A percentile compares a stretch with the other conserved stretches of the same genome.
phyloP scores from a whole-genome alignment of 2,113 vertebrate species.

The Oreocharis arfaki region DNA sequence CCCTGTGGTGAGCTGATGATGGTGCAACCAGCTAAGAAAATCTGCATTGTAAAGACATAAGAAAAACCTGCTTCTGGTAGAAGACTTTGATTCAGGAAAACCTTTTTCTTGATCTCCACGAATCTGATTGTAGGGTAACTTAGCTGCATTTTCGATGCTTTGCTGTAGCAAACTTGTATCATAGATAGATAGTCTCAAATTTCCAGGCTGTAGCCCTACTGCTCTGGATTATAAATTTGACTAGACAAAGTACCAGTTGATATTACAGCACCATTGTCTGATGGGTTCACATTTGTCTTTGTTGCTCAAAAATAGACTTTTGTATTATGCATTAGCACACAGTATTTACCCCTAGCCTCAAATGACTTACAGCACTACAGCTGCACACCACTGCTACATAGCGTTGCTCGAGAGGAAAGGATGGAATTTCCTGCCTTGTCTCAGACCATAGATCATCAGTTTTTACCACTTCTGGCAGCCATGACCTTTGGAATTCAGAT shows the following conservation, averaged over 20 bases:
- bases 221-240: not conserved
- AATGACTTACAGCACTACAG: not conserved
- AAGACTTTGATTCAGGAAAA: not conserved
- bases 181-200: not conserved
- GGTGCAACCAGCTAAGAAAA: not conserved
- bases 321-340: not conserved
- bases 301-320: not conserved
- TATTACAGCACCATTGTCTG: not conserved
- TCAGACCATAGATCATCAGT: not conserved
- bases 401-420: not conserved
- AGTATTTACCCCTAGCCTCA: not conserved
- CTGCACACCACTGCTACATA: not conserved
- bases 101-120: not conserved
- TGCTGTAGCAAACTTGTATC: not conserved
- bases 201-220: not conserved
- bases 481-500: not conserved
- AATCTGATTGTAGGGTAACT: not conserved
- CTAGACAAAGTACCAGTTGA: not conserved
- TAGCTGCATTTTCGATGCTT: not conserved
- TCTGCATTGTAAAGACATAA: not conserved
- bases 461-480: slow-evolving; percentile 23
- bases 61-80: not conserved
- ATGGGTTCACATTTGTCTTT: not conserved
- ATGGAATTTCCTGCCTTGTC: slow-evolving; percentile 19
- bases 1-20: not conserved